phyloP scores from a whole-genome alignment of 1,140 invertebrate genomes.

The Pseudachorutes palmiensis region DNA sequence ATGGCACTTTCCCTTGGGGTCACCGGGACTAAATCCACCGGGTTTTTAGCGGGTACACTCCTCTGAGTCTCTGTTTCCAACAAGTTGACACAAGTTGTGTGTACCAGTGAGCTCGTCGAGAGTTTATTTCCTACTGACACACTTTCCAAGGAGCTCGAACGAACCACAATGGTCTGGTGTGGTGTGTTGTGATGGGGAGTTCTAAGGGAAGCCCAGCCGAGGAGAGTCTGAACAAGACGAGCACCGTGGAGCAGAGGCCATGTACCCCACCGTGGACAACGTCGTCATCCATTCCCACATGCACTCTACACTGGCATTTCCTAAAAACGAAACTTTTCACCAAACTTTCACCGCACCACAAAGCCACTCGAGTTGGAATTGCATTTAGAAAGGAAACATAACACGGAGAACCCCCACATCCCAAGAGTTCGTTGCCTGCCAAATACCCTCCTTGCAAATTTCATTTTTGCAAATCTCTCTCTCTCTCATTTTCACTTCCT shows the following conservation, averaged over 20 bases:
- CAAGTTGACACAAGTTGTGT: no score
- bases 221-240: neutral
- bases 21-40: no score
- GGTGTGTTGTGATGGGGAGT: neutral
- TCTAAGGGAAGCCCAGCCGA: neutral
- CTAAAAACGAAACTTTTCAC: no score
- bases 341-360: no score
- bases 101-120: conserved; percentile 20
- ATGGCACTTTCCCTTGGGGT: no score
- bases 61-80: no score
- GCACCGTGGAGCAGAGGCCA: neutral
- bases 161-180: conserved; percentile 23
- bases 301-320: neutral
- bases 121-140: conserved; percentile 39
- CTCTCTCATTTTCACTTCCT: conserved; percentile 1
- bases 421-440: no score
- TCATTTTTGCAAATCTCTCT: neutral
- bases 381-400: no score
- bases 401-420: no score
- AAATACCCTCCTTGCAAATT: neutral
- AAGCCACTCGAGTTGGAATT: no score
- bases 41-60: no score
- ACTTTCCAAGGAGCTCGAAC: conserved; percentile 25
- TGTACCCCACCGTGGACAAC: neutral
- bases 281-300: neutral